These are phyloP conservation scores for Peromyscus attwateri DNA, from an alignment of 2,797 vertebrate genomes.

Conservation along the genomic window DNA sequence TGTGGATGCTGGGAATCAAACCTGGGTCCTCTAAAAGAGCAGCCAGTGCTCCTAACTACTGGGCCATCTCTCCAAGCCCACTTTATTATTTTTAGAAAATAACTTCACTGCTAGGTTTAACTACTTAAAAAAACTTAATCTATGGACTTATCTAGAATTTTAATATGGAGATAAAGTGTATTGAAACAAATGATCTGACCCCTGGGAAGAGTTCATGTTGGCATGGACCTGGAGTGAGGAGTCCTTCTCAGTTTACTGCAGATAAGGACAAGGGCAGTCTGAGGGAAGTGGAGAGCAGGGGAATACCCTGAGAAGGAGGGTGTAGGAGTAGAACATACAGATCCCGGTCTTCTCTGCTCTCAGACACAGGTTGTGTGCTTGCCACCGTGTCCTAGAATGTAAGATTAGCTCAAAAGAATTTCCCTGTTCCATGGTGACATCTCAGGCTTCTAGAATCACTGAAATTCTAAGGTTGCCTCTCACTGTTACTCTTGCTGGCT, in stretches of 20 bases:
- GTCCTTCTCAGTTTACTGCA: constrained; percentile 15
- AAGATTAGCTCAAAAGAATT: constrained; percentile 65
- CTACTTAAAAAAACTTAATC: not conserved
- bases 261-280: constrained; percentile 59
- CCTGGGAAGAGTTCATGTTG: constrained; percentile 69
- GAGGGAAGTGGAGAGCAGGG: constrained; percentile 58
- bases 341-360: constrained; percentile 9
- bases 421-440: not conserved
- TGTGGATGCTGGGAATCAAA: not conserved
- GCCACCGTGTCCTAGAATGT: not conserved
- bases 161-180: not conserved
- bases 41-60: not conserved
- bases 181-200: constrained; percentile 33
- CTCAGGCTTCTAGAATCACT: constrained; percentile 4
- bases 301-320: constrained; percentile 69
- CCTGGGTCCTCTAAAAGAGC: not conserved
- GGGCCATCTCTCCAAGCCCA: not conserved
- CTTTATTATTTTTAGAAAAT: constrained; percentile 52
- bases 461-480: not conserved
- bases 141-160: not conserved
- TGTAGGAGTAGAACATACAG: constrained; percentile 1
- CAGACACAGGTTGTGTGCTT: not conserved
- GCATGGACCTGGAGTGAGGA: constrained; percentile 34
- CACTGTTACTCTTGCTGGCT: not conserved
- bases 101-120: constrained; percentile 48